Percentiles rank a stretch among this genome's conserved stretches.
Evolutionary conservation across 2,113 vertebrate species (phyloP).

Genomic region (Lycocorax pyrrhopterus): DNA sequence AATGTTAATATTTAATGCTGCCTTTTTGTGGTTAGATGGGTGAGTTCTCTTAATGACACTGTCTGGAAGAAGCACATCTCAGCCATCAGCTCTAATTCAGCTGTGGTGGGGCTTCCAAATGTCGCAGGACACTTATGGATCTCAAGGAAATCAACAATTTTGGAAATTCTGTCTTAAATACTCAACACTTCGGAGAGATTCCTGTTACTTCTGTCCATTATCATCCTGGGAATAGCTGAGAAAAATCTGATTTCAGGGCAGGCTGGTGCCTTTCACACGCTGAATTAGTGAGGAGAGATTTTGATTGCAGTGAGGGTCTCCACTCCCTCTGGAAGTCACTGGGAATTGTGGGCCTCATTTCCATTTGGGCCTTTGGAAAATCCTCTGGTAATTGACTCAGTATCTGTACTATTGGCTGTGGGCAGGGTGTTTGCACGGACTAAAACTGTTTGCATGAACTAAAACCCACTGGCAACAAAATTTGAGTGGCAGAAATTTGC

Average conservation of each 20-base stretch:
- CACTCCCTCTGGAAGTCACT: background rate
- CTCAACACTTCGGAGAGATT: background rate
- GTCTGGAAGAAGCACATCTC: background rate
- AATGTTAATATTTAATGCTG: slow-evolving; percentile 49
- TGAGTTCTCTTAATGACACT: background rate
- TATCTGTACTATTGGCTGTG: slow-evolving; percentile 10
- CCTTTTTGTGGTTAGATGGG: background rate
- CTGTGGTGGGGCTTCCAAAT: background rate
- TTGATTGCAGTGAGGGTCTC: background rate
- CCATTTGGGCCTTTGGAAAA: slow-evolving; percentile 14
- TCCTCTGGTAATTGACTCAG: background rate
- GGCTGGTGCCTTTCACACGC: background rate
- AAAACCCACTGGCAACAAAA: background rate
- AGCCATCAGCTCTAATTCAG: background rate
- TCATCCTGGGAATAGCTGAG: background rate
- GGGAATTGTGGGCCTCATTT: background rate
- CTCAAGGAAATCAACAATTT: background rate
- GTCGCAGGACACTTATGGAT: background rate
- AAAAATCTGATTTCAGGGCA: background rate
- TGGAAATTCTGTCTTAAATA: background rate
- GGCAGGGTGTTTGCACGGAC: background rate
- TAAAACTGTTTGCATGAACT: background rate
- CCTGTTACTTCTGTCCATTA: background rate
- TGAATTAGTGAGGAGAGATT: background rate
- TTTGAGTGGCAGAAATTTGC: background rate